Evolutionary conservation across 2,797 vertebrate genomes (phyloP).

Genomic region (Picus viridis): DNA sequence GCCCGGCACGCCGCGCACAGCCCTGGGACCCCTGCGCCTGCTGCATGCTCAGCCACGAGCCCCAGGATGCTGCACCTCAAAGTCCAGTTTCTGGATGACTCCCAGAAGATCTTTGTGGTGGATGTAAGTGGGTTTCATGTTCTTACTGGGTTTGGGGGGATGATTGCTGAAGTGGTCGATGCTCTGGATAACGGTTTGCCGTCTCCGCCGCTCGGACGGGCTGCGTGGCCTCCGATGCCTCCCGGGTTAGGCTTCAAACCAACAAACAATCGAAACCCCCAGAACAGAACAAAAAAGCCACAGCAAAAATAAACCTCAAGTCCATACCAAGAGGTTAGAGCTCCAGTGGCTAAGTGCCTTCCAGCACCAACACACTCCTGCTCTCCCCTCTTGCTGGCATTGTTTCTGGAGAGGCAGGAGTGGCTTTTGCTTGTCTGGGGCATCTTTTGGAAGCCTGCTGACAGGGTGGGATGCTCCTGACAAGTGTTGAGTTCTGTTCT

Average conservation of each 20-base stretch:
- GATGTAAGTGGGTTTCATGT: constrained; percentile 80
- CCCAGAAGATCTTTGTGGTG: constrained; percentile 85
- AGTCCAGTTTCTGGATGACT: constrained; percentile 86
- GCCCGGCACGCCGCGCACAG: constrained; percentile 4
- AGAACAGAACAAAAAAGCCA: neutral
- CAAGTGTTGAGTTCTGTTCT: neutral
- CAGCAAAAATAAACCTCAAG: neutral
- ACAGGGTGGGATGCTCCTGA: neutral
- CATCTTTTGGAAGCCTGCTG: neutral
- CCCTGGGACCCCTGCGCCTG: neutral
- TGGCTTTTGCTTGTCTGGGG: neutral
- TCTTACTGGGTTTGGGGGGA: neutral
- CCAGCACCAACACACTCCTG: neutral
- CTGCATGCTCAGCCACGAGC: constrained; percentile 30
- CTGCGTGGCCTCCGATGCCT: neutral
- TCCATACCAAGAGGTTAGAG: neutral
- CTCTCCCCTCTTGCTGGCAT: neutral
- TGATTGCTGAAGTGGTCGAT: constrained; percentile 33
- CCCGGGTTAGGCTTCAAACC: neutral
- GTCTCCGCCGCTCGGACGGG: constrained; percentile 14
- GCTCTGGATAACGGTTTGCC: neutral
- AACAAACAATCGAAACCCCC: neutral
- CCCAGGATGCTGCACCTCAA: constrained; percentile 82
- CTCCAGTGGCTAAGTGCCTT: constrained; percentile 14
- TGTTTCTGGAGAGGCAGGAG: neutral